Percentiles rank a stretch among this genome's conserved stretches.
These are phyloP conservation scores for Lithobates sylvaticus DNA, from an alignment of 2,797 vertebrate genomes.

Conservation along the genomic window DNA sequence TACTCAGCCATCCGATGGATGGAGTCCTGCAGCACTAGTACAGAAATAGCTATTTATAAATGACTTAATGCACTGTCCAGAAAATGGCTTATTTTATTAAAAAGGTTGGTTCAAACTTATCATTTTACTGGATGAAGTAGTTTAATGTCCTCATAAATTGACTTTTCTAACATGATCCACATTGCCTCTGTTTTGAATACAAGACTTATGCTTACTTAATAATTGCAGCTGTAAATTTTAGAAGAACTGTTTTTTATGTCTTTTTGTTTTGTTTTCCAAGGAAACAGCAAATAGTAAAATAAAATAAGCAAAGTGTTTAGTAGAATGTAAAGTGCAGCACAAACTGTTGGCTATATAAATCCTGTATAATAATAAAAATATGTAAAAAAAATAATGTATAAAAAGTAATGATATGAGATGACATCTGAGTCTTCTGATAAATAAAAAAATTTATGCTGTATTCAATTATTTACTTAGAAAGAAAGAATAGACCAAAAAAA, in stretches of 20 bases:
- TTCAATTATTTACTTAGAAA: neutral
- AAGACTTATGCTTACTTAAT: slow-evolving; percentile 37
- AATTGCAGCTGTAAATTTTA: slow-evolving; percentile 14
- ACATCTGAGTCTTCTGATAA: neutral
- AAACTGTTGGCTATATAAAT: no score
- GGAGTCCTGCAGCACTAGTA: neutral
- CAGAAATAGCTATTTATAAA: neutral
- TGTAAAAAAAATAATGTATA: neutral
- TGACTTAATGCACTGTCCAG: neutral
- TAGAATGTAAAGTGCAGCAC: no score
- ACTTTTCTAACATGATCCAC: neutral
- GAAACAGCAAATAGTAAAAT: neutral
- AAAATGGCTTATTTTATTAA: slow-evolving; percentile 20
- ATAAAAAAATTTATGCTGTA: neutral
- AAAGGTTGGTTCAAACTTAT: neutral
- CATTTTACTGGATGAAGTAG: neutral
- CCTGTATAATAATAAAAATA: no score
- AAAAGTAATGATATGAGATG: neutral
- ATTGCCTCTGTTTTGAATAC: neutral
- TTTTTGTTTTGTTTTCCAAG: neutral
- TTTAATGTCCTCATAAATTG: no score
- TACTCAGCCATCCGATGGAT: neutral
- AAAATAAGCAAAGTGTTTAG: no score
- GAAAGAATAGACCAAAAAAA: no score
- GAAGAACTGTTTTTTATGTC: neutral